Evolutionary conservation across 2,888 invertebrate genomes (phyloP).

Genomic region (Ctena decussata): DNA sequence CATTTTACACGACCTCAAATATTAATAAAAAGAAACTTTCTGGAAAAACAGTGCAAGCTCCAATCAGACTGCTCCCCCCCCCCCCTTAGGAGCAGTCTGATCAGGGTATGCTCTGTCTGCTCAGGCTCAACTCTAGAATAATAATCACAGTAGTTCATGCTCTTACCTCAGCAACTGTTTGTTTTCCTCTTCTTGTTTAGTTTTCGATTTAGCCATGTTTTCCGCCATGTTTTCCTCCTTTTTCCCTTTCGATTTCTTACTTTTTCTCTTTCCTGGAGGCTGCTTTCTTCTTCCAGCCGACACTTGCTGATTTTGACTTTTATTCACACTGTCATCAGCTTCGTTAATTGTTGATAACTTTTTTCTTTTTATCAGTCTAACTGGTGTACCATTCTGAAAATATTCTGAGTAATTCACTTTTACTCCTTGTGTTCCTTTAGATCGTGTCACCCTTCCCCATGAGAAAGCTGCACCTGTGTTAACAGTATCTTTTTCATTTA

Average conservation of each 20-base stretch:
- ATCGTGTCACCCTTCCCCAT: neutral
- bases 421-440: neutral
- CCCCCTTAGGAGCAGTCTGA: too few relatives aligned
- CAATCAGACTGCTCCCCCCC: too few relatives aligned
- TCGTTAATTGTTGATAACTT: neutral
- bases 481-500: neutral
- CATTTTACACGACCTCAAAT: too few relatives aligned
- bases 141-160: too few relatives aligned
- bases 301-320: neutral
- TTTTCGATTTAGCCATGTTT: too few relatives aligned
- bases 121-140: too few relatives aligned
- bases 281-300: neutral
- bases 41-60: too few relatives aligned
- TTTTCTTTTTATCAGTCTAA: neutral
- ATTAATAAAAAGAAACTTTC: too few relatives aligned
- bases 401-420: neutral
- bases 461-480: neutral
- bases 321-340: neutral
- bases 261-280: neutral
- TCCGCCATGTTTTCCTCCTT: too few relatives aligned
- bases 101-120: too few relatives aligned
- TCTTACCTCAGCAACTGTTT: too few relatives aligned
- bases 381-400: neutral
- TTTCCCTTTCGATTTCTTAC: conserved; percentile 41
- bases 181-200: too few relatives aligned